A percentile compares a stretch with the other conserved stretches of the same genome.
Conservation (phyloP, 2,113 vertebrate genomes). For the Equus quagga region DNA sequence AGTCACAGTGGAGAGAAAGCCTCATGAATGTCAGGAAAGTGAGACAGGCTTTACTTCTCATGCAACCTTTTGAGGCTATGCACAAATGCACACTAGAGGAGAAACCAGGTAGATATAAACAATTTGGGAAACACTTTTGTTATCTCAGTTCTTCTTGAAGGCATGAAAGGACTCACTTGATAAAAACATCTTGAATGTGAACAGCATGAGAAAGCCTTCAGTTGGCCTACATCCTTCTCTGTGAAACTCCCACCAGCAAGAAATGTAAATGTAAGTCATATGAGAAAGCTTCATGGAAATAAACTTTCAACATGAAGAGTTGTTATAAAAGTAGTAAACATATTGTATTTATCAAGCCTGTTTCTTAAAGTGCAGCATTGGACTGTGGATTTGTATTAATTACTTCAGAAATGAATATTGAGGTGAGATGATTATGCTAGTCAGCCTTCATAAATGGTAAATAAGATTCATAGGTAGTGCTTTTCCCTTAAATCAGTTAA, state of each 20-base stretch:
- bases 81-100: not conserved
- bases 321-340: not conserved
- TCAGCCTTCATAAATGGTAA: not conserved
- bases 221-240: not conserved
- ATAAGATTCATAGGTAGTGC: not conserved
- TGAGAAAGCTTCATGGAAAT: slow-evolving; percentile 54
- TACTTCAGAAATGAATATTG: not conserved
- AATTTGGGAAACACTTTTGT: not conserved
- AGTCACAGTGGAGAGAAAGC: not conserved
- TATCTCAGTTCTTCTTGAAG: not conserved
- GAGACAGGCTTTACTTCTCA: not conserved
- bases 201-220: slow-evolving; percentile 36
- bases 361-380: not conserved
- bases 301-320: not conserved
- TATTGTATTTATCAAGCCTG: not conserved
- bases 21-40: not conserved
- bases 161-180: not conserved
- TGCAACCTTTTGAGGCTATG: too few species aligned
- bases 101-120: not conserved
- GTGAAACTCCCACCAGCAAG: slow-evolving; percentile 51
- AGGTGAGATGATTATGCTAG: not conserved
- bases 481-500: not conserved
- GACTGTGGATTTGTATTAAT: not conserved
- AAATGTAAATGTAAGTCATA: slow-evolving; percentile 55
- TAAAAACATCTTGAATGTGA: not conserved